These are phyloP conservation scores for Ellobius talpinus DNA, from an alignment of 2,113 vertebrate species.

Conservation along the genomic window DNA sequence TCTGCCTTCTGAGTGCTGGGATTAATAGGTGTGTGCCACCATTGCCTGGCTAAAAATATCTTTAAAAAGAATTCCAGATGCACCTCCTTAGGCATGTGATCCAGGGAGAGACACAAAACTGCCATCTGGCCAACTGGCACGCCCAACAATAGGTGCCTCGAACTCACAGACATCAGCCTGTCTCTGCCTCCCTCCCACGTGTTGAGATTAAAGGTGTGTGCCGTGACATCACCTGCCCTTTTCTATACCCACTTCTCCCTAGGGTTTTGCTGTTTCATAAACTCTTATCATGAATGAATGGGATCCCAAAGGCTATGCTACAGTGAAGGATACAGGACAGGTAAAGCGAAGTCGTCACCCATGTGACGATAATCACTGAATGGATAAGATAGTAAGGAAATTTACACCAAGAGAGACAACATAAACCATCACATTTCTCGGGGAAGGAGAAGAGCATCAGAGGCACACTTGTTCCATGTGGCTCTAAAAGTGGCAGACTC, in stretches of 20 bases:
- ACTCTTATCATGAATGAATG: background rate
- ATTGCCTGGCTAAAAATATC: no score
- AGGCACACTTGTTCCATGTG: background rate
- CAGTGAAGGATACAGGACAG: background rate
- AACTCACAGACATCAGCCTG: background rate
- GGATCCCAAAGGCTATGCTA: background rate
- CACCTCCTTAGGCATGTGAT: background rate
- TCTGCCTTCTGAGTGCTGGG: no score
- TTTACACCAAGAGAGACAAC: background rate
- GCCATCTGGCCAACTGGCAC: background rate
- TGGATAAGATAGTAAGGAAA: background rate
- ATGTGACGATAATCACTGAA: background rate
- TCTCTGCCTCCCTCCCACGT: background rate
- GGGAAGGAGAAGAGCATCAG: background rate
- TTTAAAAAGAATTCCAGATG: background rate
- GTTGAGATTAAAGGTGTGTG: background rate
- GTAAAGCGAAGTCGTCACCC: background rate
- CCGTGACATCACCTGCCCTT: background rate
- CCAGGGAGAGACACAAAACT: background rate
- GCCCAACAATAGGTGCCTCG: fast-evolving
- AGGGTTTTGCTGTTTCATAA: background rate
- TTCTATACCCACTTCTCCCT: background rate
- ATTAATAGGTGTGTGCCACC: no score
- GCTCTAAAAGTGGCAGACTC: background rate
- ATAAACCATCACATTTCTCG: background rate